A percentile compares a stretch with the other conserved stretches of the same genome.
phyloP scores from a whole-genome alignment of 2,113 vertebrate genomes.

The Engystomops pustulosus region DNA sequence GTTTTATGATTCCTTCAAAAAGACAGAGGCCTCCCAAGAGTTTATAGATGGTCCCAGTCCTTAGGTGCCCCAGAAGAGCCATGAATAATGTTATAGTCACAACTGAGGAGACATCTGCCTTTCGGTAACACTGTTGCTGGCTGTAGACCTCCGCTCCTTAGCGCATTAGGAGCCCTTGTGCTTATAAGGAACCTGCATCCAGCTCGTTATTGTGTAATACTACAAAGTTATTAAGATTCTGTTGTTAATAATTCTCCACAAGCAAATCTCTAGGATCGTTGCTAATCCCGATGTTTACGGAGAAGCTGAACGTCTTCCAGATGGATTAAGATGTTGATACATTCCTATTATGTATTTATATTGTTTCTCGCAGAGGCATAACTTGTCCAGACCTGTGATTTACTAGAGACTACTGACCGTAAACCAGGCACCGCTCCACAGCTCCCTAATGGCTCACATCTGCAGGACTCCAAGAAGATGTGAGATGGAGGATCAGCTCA shows the following conservation, averaged over 20 bases:
- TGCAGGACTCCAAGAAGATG: not conserved
- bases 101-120: too few relatives aligned
- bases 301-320: not conserved
- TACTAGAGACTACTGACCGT: not conserved
- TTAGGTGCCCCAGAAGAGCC: too few relatives aligned
- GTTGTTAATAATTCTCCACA: not conserved
- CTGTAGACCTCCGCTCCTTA: too few relatives aligned
- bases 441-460: slow-evolving; percentile 3
- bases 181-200: not conserved
- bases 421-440: not conserved
- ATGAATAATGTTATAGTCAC: too few relatives aligned
- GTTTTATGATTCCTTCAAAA: too few relatives aligned
- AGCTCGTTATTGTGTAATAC: not conserved
- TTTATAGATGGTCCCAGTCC: too few relatives aligned
- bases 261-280: not conserved
- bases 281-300: slow-evolving; percentile 16
- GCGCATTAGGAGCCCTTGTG: too few relatives aligned
- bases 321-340: slow-evolving; percentile 26
- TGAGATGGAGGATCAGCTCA: not conserved
- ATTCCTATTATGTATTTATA: slow-evolving; percentile 32
- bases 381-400: not conserved
- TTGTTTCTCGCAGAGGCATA: not conserved
- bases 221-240: not conserved
- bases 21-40: too few relatives aligned
- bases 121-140: too few relatives aligned